Conservation (phyloP, 2,888 invertebrate genomes). For the Crepidodera aurea region DNA sequence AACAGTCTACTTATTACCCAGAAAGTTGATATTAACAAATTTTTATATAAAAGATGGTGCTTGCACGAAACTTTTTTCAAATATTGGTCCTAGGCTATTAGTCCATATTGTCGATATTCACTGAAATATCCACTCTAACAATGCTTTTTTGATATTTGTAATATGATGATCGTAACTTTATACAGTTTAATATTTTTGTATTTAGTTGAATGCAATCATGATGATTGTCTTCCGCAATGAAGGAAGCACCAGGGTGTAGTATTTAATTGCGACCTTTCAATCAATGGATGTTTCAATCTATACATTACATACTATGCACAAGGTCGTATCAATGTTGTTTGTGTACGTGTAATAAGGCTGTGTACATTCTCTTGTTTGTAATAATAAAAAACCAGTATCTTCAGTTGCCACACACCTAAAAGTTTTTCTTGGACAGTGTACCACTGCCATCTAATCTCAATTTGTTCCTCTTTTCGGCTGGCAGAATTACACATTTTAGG, state of each 20-base stretch:
- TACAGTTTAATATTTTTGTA: constrained; percentile 64
- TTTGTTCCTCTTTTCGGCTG: constrained; percentile 38
- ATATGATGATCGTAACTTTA: constrained; percentile 62
- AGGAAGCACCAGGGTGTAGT: constrained; percentile 63
- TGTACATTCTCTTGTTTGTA: constrained; percentile 58
- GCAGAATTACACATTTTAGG: constrained; percentile 9
- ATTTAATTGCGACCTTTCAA: constrained; percentile 63
- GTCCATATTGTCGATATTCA: constrained; percentile 52
- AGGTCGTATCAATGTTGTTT: constrained; percentile 61
- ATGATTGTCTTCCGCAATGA: constrained; percentile 62
- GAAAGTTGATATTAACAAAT: not conserved
- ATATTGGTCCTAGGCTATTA: constrained; percentile 40
- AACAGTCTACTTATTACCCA: too few species aligned
- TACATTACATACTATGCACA: constrained; percentile 61
- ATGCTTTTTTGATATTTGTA: constrained; percentile 62
- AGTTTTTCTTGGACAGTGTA: constrained; percentile 37
- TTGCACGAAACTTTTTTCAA: constrained; percentile 1
- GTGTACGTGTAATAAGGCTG: constrained; percentile 63
- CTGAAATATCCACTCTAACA: constrained; percentile 52
- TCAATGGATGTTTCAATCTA: constrained; percentile 60
- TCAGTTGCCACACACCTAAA: constrained; percentile 42
- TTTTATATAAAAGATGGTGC: not conserved
- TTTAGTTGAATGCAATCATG: constrained; percentile 63
- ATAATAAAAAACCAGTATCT: constrained; percentile 50
- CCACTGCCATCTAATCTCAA: constrained; percentile 39